Conservation (phyloP, 2,888 invertebrate species). For the Cosmia trapezina region DNA sequence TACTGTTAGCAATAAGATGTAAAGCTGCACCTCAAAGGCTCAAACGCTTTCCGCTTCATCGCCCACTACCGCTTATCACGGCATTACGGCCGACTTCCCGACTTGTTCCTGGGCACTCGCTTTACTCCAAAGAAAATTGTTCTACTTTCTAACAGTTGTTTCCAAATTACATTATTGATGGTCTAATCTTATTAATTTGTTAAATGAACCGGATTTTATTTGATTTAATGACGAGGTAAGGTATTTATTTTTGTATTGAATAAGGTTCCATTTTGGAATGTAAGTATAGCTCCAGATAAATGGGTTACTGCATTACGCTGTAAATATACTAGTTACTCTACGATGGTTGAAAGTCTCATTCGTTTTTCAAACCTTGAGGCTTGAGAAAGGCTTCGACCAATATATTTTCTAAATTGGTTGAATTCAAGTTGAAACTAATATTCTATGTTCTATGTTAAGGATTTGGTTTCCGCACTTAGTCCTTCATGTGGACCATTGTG, state of each 20-base stretch:
- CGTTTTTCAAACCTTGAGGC: neutral
- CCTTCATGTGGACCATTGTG: too few relatives aligned
- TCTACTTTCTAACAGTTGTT: slow-evolving; percentile 52
- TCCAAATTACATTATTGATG: slow-evolving; percentile 50
- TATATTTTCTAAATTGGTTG: neutral
- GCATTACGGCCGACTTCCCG: neutral
- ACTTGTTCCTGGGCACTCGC: slow-evolving; percentile 21
- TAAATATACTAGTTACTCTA: too few relatives aligned
- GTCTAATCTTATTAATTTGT: slow-evolving; percentile 42
- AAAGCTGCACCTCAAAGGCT: neutral
- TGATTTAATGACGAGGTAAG: neutral
- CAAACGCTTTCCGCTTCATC: neutral
- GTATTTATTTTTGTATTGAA: neutral
- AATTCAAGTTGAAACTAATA: too few relatives aligned
- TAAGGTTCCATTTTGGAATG: neutral
- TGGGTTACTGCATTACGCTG: neutral
- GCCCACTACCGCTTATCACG: slow-evolving; percentile 14
- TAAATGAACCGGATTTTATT: slow-evolving; percentile 31
- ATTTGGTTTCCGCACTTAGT: too few relatives aligned
- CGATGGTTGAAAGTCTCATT: neutral
- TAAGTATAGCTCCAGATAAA: neutral
- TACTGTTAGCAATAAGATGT: neutral
- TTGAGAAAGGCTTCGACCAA: too few relatives aligned
- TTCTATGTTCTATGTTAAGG: too few relatives aligned
- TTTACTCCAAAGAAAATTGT: slow-evolving; percentile 47